Evolutionary conservation across 2,888 invertebrate genomes (phyloP).

Genomic region (Hyalella azteca): DNA sequence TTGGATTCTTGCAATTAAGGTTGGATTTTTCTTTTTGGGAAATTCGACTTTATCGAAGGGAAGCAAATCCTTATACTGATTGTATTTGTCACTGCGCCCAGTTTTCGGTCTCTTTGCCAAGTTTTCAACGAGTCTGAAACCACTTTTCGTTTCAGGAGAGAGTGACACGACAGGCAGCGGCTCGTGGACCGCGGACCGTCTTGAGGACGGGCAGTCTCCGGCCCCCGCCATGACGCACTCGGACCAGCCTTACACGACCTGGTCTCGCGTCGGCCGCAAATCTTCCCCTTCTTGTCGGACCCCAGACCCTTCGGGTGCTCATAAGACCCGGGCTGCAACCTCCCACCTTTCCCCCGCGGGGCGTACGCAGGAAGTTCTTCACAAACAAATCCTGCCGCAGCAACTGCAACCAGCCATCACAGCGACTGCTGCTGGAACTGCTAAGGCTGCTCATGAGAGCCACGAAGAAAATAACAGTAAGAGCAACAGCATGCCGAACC

Average conservation of each 20-base stretch:
- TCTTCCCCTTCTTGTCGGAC: conserved; percentile 51
- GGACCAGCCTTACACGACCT: conserved; percentile 85
- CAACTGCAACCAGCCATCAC: conserved; percentile 58
- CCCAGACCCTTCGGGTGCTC: conserved; percentile 49
- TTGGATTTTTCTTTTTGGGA: no score
- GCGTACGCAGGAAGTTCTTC: conserved; percentile 62
- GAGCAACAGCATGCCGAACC: conserved; percentile 68
- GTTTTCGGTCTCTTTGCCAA: no score
- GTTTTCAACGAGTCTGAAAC: no score
- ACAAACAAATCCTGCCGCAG: conserved; percentile 58
- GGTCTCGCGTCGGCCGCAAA: conserved; percentile 76
- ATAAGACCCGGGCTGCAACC: neutral
- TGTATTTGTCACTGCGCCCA: no score
- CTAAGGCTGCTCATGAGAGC: neutral
- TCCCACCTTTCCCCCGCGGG: neutral
- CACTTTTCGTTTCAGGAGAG: conserved; percentile 56
- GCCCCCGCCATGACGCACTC: conserved; percentile 85
- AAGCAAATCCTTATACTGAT: no score
- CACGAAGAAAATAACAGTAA: conserved; percentile 44
- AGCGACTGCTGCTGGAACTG: neutral
- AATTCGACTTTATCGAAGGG: no score
- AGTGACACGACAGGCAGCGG: conserved; percentile 59
- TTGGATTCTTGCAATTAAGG: no score
- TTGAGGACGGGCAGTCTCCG: conserved; percentile 61
- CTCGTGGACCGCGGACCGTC: conserved; percentile 59